phyloP scores from a whole-genome alignment of 2,797 vertebrate genomes.

The Lycodopsis pacificus region DNA sequence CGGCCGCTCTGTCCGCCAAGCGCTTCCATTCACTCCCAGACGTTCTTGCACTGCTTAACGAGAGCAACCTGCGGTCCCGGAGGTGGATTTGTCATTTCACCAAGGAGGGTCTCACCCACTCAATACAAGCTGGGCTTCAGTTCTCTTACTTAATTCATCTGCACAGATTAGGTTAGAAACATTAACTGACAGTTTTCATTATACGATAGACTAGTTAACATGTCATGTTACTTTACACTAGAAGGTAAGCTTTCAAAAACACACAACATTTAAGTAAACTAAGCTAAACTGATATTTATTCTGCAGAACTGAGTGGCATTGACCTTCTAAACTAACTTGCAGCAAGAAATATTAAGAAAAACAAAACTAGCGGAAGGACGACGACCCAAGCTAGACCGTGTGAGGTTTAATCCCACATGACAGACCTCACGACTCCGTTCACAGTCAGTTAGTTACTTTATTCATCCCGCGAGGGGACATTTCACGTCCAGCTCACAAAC shows the following conservation, averaged over 20 bases:
- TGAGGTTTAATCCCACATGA: background rate
- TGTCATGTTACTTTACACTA: background rate
- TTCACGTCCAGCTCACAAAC: conserved; percentile 1
- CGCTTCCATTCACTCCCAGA: conserved; percentile 26
- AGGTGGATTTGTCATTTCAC: conserved; percentile 18
- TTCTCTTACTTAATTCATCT: background rate
- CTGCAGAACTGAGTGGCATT: no score
- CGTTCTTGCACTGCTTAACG: conserved; percentile 24
- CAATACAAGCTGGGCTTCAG: background rate
- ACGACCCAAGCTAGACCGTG: background rate
- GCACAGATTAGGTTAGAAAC: background rate
- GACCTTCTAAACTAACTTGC: no score
- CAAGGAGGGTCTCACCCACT: background rate
- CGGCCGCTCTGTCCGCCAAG: conserved; percentile 27
- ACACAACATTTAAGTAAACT: no score
- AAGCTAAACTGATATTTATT: no score
- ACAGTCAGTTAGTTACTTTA: no score
- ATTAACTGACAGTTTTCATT: background rate
- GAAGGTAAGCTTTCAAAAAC: background rate
- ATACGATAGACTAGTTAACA: background rate
- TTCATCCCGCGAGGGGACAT: no score
- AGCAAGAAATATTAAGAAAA: background rate
- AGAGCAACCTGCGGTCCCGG: conserved; percentile 34
- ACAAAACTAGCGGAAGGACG: background rate
- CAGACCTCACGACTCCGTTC: background rate